Evolutionary conservation across 2,888 invertebrate genomes (phyloP).

Genomic region (Epinotia ramella): DNA sequence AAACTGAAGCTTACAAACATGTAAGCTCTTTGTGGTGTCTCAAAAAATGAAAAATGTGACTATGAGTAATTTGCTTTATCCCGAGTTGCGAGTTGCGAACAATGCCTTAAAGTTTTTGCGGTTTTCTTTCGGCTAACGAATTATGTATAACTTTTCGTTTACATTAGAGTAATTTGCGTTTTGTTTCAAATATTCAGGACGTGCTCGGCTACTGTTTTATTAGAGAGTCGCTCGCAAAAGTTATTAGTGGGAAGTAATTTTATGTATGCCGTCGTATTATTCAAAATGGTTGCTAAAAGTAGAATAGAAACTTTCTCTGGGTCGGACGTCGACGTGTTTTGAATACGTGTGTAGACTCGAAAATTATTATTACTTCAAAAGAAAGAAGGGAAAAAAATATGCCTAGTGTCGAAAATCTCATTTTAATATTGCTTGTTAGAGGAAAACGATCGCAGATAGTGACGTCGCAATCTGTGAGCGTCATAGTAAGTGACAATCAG

Average conservation of each 20-base stretch:
- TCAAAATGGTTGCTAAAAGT: too few relatives aligned
- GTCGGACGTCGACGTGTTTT: too few relatives aligned
- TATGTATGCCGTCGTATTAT: background rate
- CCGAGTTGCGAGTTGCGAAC: conserved; percentile 29
- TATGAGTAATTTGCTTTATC: conserved; percentile 10
- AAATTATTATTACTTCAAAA: too few relatives aligned
- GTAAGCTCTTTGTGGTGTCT: conserved; percentile 11
- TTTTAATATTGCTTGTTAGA: too few relatives aligned
- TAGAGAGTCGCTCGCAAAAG: background rate
- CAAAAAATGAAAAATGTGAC: conserved; percentile 7
- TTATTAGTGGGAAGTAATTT: background rate
- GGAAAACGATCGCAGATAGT: too few relatives aligned
- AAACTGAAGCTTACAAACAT: background rate
- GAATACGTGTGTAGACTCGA: too few relatives aligned
- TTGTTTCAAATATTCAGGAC: conserved; percentile 23
- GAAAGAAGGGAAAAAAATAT: too few relatives aligned
- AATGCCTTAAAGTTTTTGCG: conserved; percentile 27
- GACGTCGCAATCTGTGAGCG: too few relatives aligned
- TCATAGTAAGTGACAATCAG: too few relatives aligned
- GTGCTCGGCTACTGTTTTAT: background rate
- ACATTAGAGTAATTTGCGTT: conserved; percentile 24
- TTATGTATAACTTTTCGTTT: conserved; percentile 14
- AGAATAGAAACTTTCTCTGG: too few relatives aligned
- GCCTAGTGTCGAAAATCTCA: too few relatives aligned
- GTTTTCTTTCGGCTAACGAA: conserved; percentile 27